Percentiles rank a stretch among this genome's conserved stretches.
These are phyloP conservation scores for Drosophila glabriapex DNA, from an alignment of 2,888 invertebrate species.

Conservation along the genomic window DNA sequence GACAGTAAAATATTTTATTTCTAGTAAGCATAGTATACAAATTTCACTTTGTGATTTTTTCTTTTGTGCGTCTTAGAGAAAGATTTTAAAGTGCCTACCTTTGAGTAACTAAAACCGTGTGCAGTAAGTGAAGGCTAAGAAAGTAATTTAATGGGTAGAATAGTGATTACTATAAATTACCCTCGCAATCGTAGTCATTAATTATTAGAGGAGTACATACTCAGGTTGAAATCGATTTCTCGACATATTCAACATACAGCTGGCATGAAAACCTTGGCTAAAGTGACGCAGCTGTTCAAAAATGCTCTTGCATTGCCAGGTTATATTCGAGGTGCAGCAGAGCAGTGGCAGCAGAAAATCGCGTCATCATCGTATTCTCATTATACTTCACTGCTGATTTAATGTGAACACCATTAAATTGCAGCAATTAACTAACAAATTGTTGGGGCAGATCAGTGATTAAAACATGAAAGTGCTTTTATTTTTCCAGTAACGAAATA, in stretches of 20 bases:
- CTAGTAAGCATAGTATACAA: not conserved
- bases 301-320: not conserved
- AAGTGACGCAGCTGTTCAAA: constrained; percentile 21
- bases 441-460: constrained; percentile 77
- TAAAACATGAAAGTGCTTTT: constrained; percentile 73
- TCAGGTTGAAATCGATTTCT: constrained; percentile 26
- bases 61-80: not conserved
- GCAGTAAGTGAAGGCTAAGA: not conserved
- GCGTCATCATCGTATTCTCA: constrained; percentile 19
- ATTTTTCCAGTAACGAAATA: constrained; percentile 31
- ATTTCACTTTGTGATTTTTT: not conserved
- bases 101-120: not conserved
- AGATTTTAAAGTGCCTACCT: not conserved
- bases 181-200: constrained; percentile 10
- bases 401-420: constrained; percentile 54
- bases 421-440: constrained; percentile 71
- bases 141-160: constrained; percentile 1
- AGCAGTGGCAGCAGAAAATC: constrained; percentile 16
- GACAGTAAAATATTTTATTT: not conserved
- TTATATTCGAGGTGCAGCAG: constrained; percentile 1
- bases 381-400: constrained; percentile 23
- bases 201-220: constrained; percentile 9
- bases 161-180: constrained; percentile 4
- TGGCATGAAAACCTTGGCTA: constrained; percentile 32
- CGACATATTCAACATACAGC: constrained; percentile 11